Conservation (phyloP, 2,797 vertebrate species). For the Monodelphis domestica region DNA sequence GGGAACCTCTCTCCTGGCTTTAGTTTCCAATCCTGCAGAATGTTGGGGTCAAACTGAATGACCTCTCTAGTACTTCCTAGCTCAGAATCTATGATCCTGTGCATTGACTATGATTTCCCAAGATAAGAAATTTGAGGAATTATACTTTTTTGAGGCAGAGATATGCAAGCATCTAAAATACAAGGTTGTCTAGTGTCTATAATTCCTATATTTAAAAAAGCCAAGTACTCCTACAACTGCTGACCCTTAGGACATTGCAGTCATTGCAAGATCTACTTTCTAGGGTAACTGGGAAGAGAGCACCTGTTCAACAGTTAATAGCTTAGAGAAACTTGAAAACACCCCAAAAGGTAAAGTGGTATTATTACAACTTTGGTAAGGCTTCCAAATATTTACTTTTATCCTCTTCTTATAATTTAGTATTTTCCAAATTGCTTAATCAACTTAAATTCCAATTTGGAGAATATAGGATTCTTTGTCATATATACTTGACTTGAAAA, state of each 20-base stretch:
- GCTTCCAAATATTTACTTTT: slow-evolving; percentile 29
- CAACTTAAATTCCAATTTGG: slow-evolving; percentile 21
- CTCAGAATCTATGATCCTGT: neutral
- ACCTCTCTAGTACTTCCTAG: neutral
- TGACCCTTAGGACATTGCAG: neutral
- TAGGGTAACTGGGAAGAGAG: neutral
- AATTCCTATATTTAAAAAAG: neutral
- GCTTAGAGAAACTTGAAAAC: neutral
- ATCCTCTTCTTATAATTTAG: slow-evolving; percentile 29
- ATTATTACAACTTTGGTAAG: neutral
- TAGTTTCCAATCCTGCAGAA: neutral
- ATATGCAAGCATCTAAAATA: slow-evolving; percentile 21
- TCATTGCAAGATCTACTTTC: neutral
- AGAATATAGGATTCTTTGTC: neutral
- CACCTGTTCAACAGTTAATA: neutral
- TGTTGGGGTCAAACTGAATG: neutral
- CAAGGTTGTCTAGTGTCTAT: neutral
- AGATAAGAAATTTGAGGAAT: neutral
- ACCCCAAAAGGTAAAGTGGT: neutral
- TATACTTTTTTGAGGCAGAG: slow-evolving; percentile 7
- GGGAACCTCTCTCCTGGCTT: neutral
- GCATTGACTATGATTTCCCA: neutral
- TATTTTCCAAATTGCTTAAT: slow-evolving; percentile 28
- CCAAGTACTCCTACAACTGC: neutral
- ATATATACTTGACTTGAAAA: slow-evolving; percentile 36